A percentile compares a stretch with the other conserved stretches of the same genome.
These are phyloP conservation scores for Agrochola circellaris DNA, from an alignment of 2,888 invertebrate genomes.

Conservation along the genomic window DNA sequence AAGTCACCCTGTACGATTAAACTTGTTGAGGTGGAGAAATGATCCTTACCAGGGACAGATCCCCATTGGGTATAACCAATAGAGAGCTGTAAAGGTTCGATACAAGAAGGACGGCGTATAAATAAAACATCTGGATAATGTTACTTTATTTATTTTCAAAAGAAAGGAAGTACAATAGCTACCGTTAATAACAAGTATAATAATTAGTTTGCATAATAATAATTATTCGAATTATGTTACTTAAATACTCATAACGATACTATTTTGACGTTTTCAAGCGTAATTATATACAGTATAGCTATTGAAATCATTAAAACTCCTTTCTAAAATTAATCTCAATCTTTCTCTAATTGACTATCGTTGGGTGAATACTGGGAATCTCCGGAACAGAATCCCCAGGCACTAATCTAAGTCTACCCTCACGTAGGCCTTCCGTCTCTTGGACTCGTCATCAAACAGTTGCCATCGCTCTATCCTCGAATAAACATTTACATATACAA, in stretches of 20 bases:
- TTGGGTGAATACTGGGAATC: conserved; percentile 89
- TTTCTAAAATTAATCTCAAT: conserved; percentile 88
- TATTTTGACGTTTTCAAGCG: conserved; percentile 73
- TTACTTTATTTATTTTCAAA: conserved; percentile 81
- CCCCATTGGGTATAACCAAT: not conserved
- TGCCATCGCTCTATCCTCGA: conserved; percentile 80
- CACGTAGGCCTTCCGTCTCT: conserved; percentile 81
- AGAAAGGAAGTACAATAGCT: conserved; percentile 85
- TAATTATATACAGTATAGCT: conserved; percentile 83
- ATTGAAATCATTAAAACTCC: conserved; percentile 80
- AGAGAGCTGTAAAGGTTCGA: not conserved
- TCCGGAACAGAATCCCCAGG: conserved; percentile 77
- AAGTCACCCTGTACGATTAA: no score
- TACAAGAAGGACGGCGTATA: not conserved
- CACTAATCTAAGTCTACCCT: conserved; percentile 83
- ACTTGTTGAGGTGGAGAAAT: not conserved
- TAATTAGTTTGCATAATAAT: conserved; percentile 80
- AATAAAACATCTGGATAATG: conserved; percentile 52
- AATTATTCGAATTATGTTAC: conserved; percentile 76
- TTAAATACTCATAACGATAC: conserved; percentile 74
- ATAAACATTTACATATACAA: conserved; percentile 90
- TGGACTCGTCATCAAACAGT: conserved; percentile 77
- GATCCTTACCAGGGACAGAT: not conserved
- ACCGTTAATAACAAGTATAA: conserved; percentile 83
- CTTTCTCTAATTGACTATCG: conserved; percentile 90